Evolutionary conservation across 2,797 vertebrate species (phyloP).

Genomic region (Dipus sagitta): DNA sequence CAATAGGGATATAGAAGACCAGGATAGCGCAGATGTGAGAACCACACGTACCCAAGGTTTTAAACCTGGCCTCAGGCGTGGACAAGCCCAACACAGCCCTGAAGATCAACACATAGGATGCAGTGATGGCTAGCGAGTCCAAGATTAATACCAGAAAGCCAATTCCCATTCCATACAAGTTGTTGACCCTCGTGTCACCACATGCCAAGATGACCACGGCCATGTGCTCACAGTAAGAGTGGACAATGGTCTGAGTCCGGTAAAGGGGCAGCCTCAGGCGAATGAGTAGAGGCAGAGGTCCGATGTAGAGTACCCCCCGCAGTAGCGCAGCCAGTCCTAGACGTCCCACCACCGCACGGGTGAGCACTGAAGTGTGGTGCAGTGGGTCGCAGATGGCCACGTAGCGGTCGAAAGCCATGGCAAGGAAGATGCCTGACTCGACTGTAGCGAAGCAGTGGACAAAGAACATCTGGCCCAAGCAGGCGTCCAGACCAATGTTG

Average conservation of each 20-base stretch:
- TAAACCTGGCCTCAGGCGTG: slow-evolving; percentile 72
- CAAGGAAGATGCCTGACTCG: slow-evolving; percentile 83
- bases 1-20: slow-evolving; percentile 82
- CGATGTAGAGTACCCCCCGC: slow-evolving; percentile 77
- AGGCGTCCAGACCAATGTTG: slow-evolving; percentile 77
- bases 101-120: slow-evolving; percentile 80
- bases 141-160: slow-evolving; percentile 82
- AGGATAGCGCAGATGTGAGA: slow-evolving; percentile 82
- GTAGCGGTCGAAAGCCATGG: slow-evolving; percentile 89
- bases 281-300: slow-evolving; percentile 79
- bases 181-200: slow-evolving; percentile 84
- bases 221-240: slow-evolving; percentile 88
- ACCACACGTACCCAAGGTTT: slow-evolving; percentile 79
- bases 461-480: slow-evolving; percentile 88
- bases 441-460: slow-evolving; percentile 83
- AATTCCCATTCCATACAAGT: slow-evolving; percentile 87
- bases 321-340: slow-evolving; percentile 76
- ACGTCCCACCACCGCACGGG: slow-evolving; percentile 62
- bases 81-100: slow-evolving; percentile 73
- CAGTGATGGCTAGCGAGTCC: slow-evolving; percentile 78
- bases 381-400: slow-evolving; percentile 82
- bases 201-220: slow-evolving; percentile 88
- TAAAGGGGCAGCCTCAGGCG: slow-evolving; percentile 74
- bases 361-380: slow-evolving; percentile 71
- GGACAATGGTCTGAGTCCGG: slow-evolving; percentile 74